phyloP scores from a whole-genome alignment of 2,797 vertebrate genomes.

The Craterocephalus amniculus region DNA sequence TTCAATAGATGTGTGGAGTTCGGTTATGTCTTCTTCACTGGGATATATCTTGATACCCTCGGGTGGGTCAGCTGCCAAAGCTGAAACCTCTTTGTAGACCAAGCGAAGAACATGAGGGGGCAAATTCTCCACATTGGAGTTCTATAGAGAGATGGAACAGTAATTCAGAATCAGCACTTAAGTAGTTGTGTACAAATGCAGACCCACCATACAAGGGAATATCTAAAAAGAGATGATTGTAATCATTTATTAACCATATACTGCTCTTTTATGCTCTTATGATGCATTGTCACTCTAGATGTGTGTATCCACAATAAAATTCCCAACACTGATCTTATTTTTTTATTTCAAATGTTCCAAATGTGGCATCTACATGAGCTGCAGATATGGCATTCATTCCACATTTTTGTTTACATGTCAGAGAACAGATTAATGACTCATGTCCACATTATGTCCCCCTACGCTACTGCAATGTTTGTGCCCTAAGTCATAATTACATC shows the following conservation, averaged over 20 bases:
- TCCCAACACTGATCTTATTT: too few relatives aligned
- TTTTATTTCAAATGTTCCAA: neutral
- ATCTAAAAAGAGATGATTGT: neutral
- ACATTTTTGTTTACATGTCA: neutral
- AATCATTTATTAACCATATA: neutral
- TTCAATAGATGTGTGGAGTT: slow-evolving; percentile 93
- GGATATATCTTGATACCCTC: slow-evolving; percentile 95
- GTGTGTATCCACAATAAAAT: neutral
- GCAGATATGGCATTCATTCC: neutral
- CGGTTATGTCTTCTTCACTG: slow-evolving; percentile 94
- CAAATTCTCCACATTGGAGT: slow-evolving; percentile 96
- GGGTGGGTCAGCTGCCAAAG: slow-evolving; percentile 90
- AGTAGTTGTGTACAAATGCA: neutral
- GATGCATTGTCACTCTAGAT: neutral
- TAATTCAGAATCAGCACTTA: neutral
- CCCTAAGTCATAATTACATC: neutral
- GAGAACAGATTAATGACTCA: neutral
- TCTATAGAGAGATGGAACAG: slow-evolving; percentile 74
- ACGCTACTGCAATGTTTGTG: neutral
- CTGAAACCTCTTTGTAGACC: slow-evolving; percentile 95
- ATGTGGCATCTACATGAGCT: neutral
- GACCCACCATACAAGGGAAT: neutral
- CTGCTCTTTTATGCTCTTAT: neutral
- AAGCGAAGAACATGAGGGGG: slow-evolving; percentile 93
- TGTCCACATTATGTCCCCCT: neutral